Conservation (phyloP, 2,888 invertebrate species). For the Eupeodes luniger region DNA sequence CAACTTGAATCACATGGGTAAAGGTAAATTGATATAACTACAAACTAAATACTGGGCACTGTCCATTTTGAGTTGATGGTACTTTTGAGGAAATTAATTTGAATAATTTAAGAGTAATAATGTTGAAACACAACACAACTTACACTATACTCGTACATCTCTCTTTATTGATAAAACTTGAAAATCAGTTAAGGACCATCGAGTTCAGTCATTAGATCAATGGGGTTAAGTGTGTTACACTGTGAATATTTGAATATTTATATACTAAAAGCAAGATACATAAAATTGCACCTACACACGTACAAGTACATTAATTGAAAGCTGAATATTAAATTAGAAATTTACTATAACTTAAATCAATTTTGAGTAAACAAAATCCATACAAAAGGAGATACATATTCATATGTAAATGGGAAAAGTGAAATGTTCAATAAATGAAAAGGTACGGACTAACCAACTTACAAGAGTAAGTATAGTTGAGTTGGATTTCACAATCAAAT, state of each 20-base stretch:
- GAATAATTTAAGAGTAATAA: slow-evolving; percentile 2
- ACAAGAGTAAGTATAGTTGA: no score
- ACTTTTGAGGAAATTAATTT: slow-evolving; percentile 9
- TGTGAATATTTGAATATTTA: neutral
- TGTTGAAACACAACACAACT: neutral
- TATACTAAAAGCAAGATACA: neutral
- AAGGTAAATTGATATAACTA: no score
- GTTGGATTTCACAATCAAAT: no score
- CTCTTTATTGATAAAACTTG: neutral
- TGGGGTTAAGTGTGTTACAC: neutral
- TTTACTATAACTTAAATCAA: neutral
- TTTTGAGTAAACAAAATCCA: neutral
- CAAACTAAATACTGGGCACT: no score
- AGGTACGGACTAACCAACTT: no score
- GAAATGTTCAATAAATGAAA: no score
- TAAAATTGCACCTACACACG: neutral
- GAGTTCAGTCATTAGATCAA: neutral
- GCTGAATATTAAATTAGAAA: neutral
- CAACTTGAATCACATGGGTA: no score
- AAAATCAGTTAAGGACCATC: neutral
- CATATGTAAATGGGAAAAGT: no score
- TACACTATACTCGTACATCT: no score
- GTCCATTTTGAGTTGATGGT: neutral
- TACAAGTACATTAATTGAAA: neutral
- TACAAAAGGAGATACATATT: no score